phyloP scores from a whole-genome alignment of 2,113 vertebrate genomes.

The Scomber colias region DNA sequence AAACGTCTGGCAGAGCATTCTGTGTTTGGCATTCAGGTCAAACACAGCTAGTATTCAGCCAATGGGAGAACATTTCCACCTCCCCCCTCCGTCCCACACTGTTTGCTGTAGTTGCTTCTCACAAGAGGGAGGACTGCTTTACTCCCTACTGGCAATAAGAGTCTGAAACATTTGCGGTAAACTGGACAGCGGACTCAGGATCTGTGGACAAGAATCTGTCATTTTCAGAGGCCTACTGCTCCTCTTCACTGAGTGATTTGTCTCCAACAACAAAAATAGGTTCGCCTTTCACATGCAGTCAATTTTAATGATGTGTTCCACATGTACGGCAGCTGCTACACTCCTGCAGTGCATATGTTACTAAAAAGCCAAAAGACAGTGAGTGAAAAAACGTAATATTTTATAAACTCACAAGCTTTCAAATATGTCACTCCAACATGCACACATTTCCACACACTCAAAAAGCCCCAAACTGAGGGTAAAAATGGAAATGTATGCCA shows the following conservation, averaged over 20 bases:
- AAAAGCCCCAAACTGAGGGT: background rate
- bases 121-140: slow-evolving; percentile 54
- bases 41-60: slow-evolving; percentile 58
- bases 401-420: slow-evolving; percentile 15
- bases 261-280: slow-evolving; percentile 44
- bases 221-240: slow-evolving; percentile 20
- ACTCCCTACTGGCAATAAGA: slow-evolving; percentile 53
- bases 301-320: slow-evolving; percentile 39
- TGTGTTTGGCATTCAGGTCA: slow-evolving; percentile 76
- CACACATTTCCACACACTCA: background rate
- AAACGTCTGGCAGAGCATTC: slow-evolving; percentile 69
- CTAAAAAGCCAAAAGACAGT: background rate
- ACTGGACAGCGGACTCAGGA: slow-evolving; percentile 39
- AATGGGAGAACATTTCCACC: slow-evolving; percentile 51
- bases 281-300: slow-evolving; percentile 23
- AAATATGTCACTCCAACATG: background rate
- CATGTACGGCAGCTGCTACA: slow-evolving; percentile 16
- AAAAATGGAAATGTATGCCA: slow-evolving; percentile 18
- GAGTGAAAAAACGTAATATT: background rate
- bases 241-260: slow-evolving; percentile 26
- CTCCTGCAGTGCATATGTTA: background rate
- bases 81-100: slow-evolving; percentile 35
- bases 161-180: slow-evolving; percentile 51
- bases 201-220: slow-evolving; percentile 27
- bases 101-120: slow-evolving; percentile 61